Evolutionary conservation across 37 sponge, comb jelly and placozoan species (phyloP).

Genomic region (Beroe forskalii): DNA sequence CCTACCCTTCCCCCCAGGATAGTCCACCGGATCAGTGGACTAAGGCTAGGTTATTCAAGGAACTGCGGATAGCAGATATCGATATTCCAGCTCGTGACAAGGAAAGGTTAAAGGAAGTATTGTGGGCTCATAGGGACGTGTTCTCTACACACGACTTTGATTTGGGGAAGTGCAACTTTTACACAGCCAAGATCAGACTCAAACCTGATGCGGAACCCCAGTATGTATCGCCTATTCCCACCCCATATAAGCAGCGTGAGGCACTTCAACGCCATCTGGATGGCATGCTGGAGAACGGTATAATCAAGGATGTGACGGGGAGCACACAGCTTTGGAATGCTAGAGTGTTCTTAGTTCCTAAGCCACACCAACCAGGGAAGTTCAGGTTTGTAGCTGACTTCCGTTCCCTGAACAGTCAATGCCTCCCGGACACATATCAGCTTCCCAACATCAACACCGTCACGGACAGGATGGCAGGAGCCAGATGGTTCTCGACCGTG

Average conservation of each 20-base stretch:
- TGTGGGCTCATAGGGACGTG: neutral
- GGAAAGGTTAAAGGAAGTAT: slow-evolving; percentile 3
- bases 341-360: slow-evolving; percentile 25
- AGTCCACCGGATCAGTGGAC: slow-evolving; percentile 28
- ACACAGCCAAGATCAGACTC: neutral
- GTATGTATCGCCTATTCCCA: slow-evolving; percentile 19
- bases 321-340: neutral
- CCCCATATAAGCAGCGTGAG: slow-evolving; percentile 7
- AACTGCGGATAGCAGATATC: neutral
- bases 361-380: slow-evolving; percentile 23
- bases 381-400: slow-evolving; percentile 45
- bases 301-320: neutral
- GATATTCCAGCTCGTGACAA: neutral
- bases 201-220: slow-evolving; percentile 33
- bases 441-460: neutral
- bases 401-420: slow-evolving; percentile 1
- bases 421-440: slow-evolving; percentile 18
- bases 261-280: neutral
- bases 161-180: slow-evolving; percentile 46
- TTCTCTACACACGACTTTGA: slow-evolving; percentile 48
- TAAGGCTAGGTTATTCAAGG: neutral
- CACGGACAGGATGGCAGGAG: slow-evolving; percentile 24
- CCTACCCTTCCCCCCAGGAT: neutral
- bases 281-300: neutral
- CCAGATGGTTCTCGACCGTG: slow-evolving; percentile 24